These are phyloP conservation scores for Poeciliopsis gracilis DNA, from an alignment of 2,797 vertebrate species.

Conservation along the genomic window DNA sequence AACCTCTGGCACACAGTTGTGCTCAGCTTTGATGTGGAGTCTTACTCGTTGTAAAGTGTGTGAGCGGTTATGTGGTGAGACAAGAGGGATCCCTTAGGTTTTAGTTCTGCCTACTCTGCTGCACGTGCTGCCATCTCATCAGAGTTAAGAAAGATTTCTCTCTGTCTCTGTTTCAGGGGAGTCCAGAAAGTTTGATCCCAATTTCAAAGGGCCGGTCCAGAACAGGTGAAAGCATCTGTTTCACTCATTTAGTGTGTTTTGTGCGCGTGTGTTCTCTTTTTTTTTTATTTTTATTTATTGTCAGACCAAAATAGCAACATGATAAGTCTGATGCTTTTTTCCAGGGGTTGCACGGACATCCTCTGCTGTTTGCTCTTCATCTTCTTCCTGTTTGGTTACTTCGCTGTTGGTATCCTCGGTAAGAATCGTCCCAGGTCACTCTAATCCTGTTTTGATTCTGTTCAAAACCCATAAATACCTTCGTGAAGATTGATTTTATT, in stretches of 20 bases:
- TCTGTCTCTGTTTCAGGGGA: slow-evolving; percentile 80
- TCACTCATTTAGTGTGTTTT: neutral
- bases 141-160: neutral
- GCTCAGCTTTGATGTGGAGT: neutral
- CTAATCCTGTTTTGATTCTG: neutral
- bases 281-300: neutral
- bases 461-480: neutral
- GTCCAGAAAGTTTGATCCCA: slow-evolving; percentile 89
- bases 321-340: neutral
- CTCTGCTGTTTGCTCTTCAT: slow-evolving; percentile 90
- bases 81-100: neutral
- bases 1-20: neutral
- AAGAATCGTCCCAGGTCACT: slow-evolving; percentile 42
- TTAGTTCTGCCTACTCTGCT: neutral
- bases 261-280: neutral
- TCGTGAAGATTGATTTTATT: neutral
- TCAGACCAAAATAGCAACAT: neutral
- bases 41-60: neutral
- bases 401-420: slow-evolving; percentile 91
- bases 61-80: neutral
- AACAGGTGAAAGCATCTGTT: slow-evolving; percentile 83
- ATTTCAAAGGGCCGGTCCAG: slow-evolving; percentile 92
- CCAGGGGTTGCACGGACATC: slow-evolving; percentile 92
- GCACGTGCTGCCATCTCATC: neutral
- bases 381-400: slow-evolving; percentile 87